These are phyloP conservation scores for Dysidea cf. avara DNA, from an alignment of 37 sponge, comb jelly and placozoan genomes.

Conservation along the genomic window DNA sequence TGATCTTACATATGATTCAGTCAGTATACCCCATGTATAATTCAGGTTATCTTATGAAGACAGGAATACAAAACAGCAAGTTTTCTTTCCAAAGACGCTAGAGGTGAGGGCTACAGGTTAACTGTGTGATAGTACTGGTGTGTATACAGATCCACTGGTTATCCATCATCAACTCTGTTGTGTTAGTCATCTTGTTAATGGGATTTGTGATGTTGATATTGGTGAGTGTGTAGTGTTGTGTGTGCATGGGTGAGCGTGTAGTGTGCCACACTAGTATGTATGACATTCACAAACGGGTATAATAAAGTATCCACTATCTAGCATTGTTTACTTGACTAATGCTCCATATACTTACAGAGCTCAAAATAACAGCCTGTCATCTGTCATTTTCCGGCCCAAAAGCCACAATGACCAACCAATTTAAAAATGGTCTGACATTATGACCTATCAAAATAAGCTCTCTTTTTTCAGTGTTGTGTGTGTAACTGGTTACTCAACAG, in stretches of 20 bases:
- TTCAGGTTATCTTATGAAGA: conserved; percentile 32
- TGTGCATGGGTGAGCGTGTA: background rate
- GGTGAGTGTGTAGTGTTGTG: conserved; percentile 32
- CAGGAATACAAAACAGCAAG: conserved; percentile 29
- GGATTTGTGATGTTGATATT: conserved; percentile 87
- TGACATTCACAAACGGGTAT: background rate
- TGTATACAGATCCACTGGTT: conserved; percentile 91
- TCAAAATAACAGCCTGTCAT: too few relatives aligned
- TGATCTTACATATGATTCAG: background rate
- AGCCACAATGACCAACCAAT: too few relatives aligned
- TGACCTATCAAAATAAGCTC: too few relatives aligned
- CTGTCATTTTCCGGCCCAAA: too few relatives aligned
- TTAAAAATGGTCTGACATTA: too few relatives aligned
- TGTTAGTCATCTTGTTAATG: conserved; percentile 77
- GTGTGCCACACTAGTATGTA: background rate
- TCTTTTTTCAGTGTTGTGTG: too few relatives aligned
- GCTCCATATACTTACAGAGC: background rate
- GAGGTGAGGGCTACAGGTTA: conserved; percentile 30
- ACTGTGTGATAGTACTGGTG: background rate
- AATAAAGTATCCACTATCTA: too few relatives aligned
- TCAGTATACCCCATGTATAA: background rate
- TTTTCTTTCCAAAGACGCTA: conserved; percentile 59
- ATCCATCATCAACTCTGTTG: conserved; percentile 88
- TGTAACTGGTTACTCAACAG: too few relatives aligned
- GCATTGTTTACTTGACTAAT: too few relatives aligned